Conservation (phyloP, 2,113 vertebrate genomes). For the Plecotus auritus region DNA sequence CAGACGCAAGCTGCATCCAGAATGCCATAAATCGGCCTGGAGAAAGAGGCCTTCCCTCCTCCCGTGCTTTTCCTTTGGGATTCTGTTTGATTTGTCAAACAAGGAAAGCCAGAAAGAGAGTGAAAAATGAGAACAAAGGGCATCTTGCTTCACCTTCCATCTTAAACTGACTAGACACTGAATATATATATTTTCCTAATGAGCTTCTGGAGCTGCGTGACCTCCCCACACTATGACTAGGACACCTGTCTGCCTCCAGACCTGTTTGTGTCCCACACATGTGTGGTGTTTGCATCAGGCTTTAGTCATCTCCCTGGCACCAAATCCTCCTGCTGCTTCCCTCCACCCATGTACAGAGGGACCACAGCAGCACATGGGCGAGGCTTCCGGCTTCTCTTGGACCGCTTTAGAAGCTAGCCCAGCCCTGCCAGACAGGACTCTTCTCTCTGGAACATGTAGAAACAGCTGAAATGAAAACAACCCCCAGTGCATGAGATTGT, state of each 20-base stretch:
- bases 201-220: not conserved
- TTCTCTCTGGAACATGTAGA: not conserved
- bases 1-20: constrained; percentile 57
- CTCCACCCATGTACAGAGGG: not conserved
- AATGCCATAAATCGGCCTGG: not conserved
- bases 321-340: not conserved
- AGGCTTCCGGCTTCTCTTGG: not conserved
- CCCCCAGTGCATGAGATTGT: not conserved
- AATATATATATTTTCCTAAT: not conserved
- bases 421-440: not conserved
- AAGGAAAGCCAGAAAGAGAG: not conserved
- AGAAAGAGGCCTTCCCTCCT: not conserved
- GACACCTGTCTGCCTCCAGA: accelerated
- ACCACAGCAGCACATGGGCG: not conserved
- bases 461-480: not conserved
- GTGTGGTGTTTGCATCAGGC: not conserved
- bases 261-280: not conserved
- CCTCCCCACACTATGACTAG: not conserved
- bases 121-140: not conserved
- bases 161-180: not conserved
- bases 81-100: not conserved
- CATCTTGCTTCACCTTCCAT: not conserved
- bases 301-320: constrained; percentile 46
- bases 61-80: not conserved
- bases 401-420: not conserved